Base-by-base conservation (phyloP, 2,888 invertebrate species). In the Synergus gifuensis region DNA sequence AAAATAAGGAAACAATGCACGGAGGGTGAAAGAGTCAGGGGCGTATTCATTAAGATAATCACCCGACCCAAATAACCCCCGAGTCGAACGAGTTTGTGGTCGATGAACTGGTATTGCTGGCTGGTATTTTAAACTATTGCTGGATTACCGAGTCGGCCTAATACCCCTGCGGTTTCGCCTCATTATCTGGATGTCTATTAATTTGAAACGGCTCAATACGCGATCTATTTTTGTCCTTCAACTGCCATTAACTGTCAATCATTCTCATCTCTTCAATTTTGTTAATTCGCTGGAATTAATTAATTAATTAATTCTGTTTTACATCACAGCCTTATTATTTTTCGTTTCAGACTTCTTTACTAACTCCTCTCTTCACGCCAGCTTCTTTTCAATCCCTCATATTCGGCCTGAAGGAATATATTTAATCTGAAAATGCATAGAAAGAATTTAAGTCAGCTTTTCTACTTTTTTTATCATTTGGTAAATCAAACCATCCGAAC, bases 51-150 rank as follows among this genome's bases (percentile, higher is more conserved):
- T 85, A 85, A 84, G 86, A 87, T 88, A 89, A 89, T 89, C 87
- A 87, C 85, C 81, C 81, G 84, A 87, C 86, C 84, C 85, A 86
- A 88, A 89, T 87, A 88, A 87, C 89, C 88, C 85, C 80, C 81
- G 83, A 86, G 85, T 84, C 79, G 76, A 82, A 82, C 83, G 82
- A 83, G 83, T 82, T 84, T 78, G 81, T 76, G 78, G 76, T n/a
- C 80, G 76, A 36, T 69, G 76, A 80, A 79, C 73, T 79, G 76
- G 79, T 78, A 81, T 79, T 49, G 8, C 28, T 22, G 28, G 28
- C 49, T 49, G 9, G 49, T 54, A 36, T 73, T 73, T 73, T 82
- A 81, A 85, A 85, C 84, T 83, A 83, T 84, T 84, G 79, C 49
- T 76, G 81, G 83, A 83, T 79, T 82, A 82, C 81, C 77, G 78